Conservation (phyloP, 2,113 vertebrate genomes). For the Piaya cayana region DNA sequence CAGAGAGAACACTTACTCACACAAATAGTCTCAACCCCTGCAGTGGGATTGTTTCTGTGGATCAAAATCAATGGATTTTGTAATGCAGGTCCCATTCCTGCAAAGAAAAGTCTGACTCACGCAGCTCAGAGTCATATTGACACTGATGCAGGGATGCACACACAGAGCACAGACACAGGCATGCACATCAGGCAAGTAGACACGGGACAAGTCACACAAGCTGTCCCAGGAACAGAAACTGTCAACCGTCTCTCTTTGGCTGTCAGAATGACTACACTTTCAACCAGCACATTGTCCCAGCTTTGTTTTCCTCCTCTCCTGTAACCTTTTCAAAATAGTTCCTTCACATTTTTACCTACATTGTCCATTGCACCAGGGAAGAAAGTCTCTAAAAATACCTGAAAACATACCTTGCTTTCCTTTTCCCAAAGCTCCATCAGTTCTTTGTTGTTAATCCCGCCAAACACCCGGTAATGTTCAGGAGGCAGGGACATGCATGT, state of each 20-base stretch:
- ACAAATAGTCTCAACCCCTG: constrained; percentile 4
- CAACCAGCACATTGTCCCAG: background rate
- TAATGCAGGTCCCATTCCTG: background rate
- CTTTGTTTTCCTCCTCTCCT: background rate
- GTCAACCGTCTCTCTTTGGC: background rate
- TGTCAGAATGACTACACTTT: background rate
- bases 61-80: background rate
- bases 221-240: background rate
- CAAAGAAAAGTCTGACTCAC: background rate
- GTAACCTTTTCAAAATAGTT: background rate
- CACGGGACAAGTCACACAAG: background rate
- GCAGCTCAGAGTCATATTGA: background rate
- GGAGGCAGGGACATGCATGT: background rate
- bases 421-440: background rate
- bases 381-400: background rate
- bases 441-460: background rate
- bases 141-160: rapidly evolving
- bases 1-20: constrained; percentile 5
- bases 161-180: background rate
- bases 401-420: background rate
- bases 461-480: background rate
- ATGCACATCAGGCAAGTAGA: background rate
- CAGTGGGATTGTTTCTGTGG: background rate
- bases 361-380: background rate
- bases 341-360: background rate